phyloP scores from a whole-genome alignment of 2,888 invertebrate species.

The Lepidonotus clava region DNA sequence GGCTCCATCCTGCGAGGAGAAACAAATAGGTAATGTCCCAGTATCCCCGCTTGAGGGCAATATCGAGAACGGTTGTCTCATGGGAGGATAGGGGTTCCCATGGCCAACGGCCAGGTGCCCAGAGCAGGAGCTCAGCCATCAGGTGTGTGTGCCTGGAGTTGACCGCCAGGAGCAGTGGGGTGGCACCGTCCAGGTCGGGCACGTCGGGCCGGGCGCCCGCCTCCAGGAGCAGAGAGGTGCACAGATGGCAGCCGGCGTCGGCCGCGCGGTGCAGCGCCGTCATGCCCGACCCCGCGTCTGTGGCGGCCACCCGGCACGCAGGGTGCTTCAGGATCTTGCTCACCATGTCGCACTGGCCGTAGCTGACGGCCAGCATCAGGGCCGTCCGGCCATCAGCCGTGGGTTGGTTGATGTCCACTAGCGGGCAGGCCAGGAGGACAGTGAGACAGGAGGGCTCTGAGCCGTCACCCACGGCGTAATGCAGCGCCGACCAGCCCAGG shows the following conservation, averaged over 20 bases:
- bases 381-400: slow-evolving; percentile 22
- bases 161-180: slow-evolving; percentile 54
- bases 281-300: slow-evolving; percentile 53
- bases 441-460: neutral
- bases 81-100: neutral
- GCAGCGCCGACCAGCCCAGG: slow-evolving; percentile 10
- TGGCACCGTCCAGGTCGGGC: slow-evolving; percentile 48
- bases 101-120: slow-evolving; percentile 33
- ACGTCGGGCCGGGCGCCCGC: slow-evolving; percentile 43
- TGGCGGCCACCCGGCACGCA: neutral
- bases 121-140: slow-evolving; percentile 28
- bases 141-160: slow-evolving; percentile 49
- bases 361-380: slow-evolving; percentile 54
- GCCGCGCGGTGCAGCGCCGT: slow-evolving; percentile 55
- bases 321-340: neutral
- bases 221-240: slow-evolving; percentile 3
- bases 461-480: slow-evolving; percentile 19
- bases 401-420: slow-evolving; percentile 8
- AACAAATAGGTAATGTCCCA: slow-evolving; percentile 2
- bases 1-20: neutral
- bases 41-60: neutral
- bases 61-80: neutral
- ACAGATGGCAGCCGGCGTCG: slow-evolving; percentile 41
- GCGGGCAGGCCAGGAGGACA: neutral
- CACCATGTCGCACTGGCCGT: slow-evolving; percentile 25